Evolutionary conservation across 1,140 invertebrate genomes (phyloP), one percentile per base, ranked within the genome.

Genomic region (Sarcophaga bullata): DNA sequence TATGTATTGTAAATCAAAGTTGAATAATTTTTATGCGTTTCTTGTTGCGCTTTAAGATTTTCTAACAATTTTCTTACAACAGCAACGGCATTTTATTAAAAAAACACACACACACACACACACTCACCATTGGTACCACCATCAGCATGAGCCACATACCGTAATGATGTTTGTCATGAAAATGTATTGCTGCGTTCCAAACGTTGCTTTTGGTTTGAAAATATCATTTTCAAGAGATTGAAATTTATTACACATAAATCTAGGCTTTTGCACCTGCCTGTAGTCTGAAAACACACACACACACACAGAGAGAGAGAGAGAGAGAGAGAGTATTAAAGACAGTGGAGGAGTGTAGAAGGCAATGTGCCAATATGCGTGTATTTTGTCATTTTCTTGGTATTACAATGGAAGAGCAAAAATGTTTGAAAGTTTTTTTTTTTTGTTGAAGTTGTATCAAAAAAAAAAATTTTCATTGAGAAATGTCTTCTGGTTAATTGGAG

Each of bases 201-300:
- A 84, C 25, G 73, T 46, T 37, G n/a, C 62, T 68, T 37, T 68
- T 68, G 17, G 62, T 68, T 68, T 37, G 25, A 68, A 49, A 50
- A 52, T 78, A 50, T 78, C 75, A 4, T 17, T 62, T 52, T 62
- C 58, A 88, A 88, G 86, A 88, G 87, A 88, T 88, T 88, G 87
- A 88, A 88, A 88, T 88, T 88, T 88, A 88, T 88, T 88, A 88
- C 85, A 85, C 87, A 87, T 88, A 88, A 88, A 88, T 88, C 87
- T 86, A 85, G 85, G 84, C 87, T 86, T 88, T 88, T 85, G 86
- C 86, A 88, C 87, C 87, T 88, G 78, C 68, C 49, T 48, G 13
- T 15, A 47, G 17, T 73, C 17, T 80, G n/a, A n/a, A n/a, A n/a
- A n/a, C n/a, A n/a, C n/a, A n/a, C n/a, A n/a, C n/a, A n/a, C n/a